Conservation (phyloP, 2,113 vertebrate genomes). For the Ictidomys tridecemlineatus region DNA sequence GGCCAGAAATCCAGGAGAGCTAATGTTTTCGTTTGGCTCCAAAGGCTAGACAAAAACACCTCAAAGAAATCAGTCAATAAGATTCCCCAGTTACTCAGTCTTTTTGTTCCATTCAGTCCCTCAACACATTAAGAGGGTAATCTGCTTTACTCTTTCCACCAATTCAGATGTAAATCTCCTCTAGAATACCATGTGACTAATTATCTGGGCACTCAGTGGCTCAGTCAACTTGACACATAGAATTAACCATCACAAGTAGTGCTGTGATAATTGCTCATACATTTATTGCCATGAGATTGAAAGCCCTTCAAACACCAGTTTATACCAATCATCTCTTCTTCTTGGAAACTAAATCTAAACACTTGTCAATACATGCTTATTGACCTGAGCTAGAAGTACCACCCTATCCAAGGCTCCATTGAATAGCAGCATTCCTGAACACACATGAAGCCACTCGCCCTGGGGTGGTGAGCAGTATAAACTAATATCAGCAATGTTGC, state of each 20-base stretch:
- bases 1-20: not conserved
- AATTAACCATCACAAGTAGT: not conserved
- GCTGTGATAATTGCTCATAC: not conserved
- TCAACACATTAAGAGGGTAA: not conserved
- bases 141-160: not conserved
- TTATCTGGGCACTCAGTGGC: not conserved
- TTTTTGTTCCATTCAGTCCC: not conserved
- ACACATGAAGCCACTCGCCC: not conserved
- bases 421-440: not conserved
- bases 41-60: not conserved
- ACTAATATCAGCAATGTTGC: not conserved
- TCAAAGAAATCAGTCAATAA: not conserved
- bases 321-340: not conserved
- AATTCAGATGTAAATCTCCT: not conserved
- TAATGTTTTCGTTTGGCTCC: not conserved
- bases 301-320: not conserved
- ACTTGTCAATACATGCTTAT: not conserved
- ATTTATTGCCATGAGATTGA: not conserved
- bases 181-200: not conserved
- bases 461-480: not conserved
- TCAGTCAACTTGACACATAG: not conserved
- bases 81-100: not conserved
- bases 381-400: not conserved
- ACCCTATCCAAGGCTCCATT: not conserved
- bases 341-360: not conserved